Conservation (phyloP, 2,113 vertebrate genomes). For the Mesocricetus auratus region DNA sequence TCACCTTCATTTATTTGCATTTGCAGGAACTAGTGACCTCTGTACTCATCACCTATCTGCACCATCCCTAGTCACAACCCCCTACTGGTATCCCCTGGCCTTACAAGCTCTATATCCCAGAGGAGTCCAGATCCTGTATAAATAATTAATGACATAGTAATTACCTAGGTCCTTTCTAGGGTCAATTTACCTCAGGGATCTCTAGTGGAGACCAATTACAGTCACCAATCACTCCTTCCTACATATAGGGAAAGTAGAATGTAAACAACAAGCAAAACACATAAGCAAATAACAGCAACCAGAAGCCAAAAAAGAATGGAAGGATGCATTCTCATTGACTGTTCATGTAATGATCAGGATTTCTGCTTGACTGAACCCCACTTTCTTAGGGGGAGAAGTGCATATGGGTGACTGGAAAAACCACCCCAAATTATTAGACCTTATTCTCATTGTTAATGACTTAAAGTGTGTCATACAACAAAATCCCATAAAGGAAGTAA, state of each 20-base stretch:
- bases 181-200: not conserved
- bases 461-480: not conserved
- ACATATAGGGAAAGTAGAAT: not conserved
- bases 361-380: not conserved
- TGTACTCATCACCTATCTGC: not conserved
- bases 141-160: conserved; percentile 50
- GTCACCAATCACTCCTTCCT: not conserved
- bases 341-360: not conserved
- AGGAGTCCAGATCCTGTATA: conserved; percentile 24
- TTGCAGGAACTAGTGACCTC: not conserved
- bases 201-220: not conserved
- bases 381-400: not conserved
- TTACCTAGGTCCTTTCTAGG: not conserved
- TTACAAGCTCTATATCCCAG: not conserved
- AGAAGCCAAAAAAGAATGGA: too few relatives aligned
- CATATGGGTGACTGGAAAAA: not conserved
- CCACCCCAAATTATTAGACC: fast-evolving
- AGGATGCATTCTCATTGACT: not conserved
- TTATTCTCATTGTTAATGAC: not conserved
- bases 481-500: not conserved
- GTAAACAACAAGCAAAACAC: not conserved
- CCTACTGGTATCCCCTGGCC: not conserved
- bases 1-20: not conserved
- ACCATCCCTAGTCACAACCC: not conserved
- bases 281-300: not conserved